These are phyloP conservation scores for Eupeodes luniger DNA, from an alignment of 2,888 invertebrate genomes.

Conservation along the genomic window DNA sequence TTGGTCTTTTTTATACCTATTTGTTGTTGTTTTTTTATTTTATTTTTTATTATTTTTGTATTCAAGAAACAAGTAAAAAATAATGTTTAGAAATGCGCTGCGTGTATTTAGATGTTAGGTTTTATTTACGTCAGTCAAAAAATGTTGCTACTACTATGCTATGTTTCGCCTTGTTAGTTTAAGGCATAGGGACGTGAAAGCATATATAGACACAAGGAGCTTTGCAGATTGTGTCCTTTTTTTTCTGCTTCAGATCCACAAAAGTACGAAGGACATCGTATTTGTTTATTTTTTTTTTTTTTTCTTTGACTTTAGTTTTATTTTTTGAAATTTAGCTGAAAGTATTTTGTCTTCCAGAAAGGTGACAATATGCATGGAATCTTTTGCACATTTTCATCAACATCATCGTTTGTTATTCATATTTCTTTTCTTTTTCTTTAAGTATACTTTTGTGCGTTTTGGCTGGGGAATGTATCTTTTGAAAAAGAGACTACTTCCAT, in stretches of 20 bases:
- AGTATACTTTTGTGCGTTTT: slow-evolving; percentile 44
- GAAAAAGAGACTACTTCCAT: slow-evolving; percentile 50
- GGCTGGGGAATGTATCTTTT: slow-evolving; percentile 37
- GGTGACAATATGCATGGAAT: slow-evolving; percentile 71
- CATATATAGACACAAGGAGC: slow-evolving; percentile 20
- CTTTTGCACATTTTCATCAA: slow-evolving; percentile 63
- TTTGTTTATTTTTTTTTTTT: slow-evolving; percentile 48
- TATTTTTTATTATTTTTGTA: background rate
- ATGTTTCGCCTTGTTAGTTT: slow-evolving; percentile 55
- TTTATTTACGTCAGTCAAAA: slow-evolving; percentile 71
- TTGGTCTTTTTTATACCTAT: slow-evolving; percentile 23
- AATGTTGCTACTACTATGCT: slow-evolving; percentile 54
- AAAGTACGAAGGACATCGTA: slow-evolving; percentile 61
- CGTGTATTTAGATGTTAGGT: slow-evolving; percentile 75
- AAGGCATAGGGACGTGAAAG: slow-evolving; percentile 34
- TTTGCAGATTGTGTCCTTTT: slow-evolving; percentile 35
- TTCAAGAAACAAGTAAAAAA: slow-evolving; percentile 51
- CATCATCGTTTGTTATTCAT: slow-evolving; percentile 59
- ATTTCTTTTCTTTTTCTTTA: slow-evolving; percentile 16
- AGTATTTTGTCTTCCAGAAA: slow-evolving; percentile 58
- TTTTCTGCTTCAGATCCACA: slow-evolving; percentile 17
- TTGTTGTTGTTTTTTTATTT: slow-evolving; percentile 20
- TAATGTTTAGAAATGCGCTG: slow-evolving; percentile 71
- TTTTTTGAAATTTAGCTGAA: slow-evolving; percentile 62
- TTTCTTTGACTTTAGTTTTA: slow-evolving; percentile 49